Evolutionary conservation across 2,113 vertebrate genomes (phyloP).

Genomic region (Scartelaos histophorus): DNA sequence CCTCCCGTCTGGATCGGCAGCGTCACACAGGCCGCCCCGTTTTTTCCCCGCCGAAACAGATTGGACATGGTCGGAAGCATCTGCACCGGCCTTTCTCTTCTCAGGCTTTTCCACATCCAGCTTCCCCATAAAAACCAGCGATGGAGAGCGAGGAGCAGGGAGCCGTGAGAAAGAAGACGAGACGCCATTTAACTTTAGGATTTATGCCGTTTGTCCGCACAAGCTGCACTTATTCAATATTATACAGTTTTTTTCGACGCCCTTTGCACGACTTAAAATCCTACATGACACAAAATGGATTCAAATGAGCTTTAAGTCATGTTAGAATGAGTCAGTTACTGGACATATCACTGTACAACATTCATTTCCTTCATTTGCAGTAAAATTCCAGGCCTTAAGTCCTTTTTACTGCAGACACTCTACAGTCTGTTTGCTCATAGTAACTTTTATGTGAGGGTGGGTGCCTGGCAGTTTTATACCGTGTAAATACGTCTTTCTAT

Average conservation of each 20-base stretch:
- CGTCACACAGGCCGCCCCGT: background rate
- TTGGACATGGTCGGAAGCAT: background rate
- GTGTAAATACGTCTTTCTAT: background rate
- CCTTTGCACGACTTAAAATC: too few species aligned
- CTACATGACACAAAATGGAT: too few species aligned
- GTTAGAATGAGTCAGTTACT: too few species aligned
- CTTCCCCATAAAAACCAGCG: slow-evolving; percentile 64
- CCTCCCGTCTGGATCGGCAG: slow-evolving; percentile 10
- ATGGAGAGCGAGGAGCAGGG: slow-evolving; percentile 47
- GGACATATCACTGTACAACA: too few species aligned
- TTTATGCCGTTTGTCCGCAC: background rate
- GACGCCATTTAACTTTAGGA: background rate
- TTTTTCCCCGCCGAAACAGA: background rate
- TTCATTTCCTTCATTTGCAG: too few species aligned
- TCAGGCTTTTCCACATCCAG: slow-evolving; percentile 66
- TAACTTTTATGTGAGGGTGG: background rate
- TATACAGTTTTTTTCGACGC: background rate
- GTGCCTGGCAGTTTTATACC: too few species aligned
- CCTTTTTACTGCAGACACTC: too few species aligned
- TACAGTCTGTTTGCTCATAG: background rate
- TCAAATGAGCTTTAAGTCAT: too few species aligned
- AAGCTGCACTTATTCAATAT: background rate
- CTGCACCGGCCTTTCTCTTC: background rate
- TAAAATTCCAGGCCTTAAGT: too few species aligned
- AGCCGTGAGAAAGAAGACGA: slow-evolving; percentile 37